A percentile compares a stretch with the other conserved stretches of the same genome.
Conservation (phyloP, 2,888 invertebrate species). For the Dromius quadrimaculatus region DNA sequence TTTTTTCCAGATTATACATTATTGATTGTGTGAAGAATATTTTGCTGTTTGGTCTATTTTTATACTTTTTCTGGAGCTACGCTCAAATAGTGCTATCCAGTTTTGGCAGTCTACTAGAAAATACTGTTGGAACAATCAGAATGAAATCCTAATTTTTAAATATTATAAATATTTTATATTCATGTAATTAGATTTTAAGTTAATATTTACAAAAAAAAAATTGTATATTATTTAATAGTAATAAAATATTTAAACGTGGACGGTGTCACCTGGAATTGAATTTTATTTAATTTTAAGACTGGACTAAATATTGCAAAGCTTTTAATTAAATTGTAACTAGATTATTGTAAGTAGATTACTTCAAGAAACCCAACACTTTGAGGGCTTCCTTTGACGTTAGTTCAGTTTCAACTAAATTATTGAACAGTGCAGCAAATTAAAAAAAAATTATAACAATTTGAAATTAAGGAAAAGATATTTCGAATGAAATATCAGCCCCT, state of each 20-base stretch:
- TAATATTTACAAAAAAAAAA: not conserved
- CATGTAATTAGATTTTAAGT: not conserved
- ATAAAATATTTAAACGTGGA: too few relatives aligned
- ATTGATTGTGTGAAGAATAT: constrained; percentile 62
- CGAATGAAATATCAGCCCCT: constrained; percentile 22
- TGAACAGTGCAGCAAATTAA: not conserved
- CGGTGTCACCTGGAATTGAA: not conserved
- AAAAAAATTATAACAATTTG: not conserved
- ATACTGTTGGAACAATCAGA: constrained; percentile 24
- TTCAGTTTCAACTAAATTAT: not conserved
- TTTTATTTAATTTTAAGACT: not conserved
- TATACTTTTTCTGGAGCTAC: constrained; percentile 58
- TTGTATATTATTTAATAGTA: too few relatives aligned
- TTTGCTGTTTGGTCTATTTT: constrained; percentile 57
- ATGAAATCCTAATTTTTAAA: constrained; percentile 6
- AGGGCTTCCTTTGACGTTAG: constrained; percentile 7
- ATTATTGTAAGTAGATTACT: constrained; percentile 6
- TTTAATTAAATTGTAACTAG: constrained; percentile 6
- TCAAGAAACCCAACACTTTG: not conserved
- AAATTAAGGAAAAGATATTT: not conserved
- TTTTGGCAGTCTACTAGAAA: constrained; percentile 26
- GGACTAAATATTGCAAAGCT: too few relatives aligned
- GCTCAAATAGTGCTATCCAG: constrained; percentile 18
- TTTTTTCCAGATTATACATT: constrained; percentile 63
- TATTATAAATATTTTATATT: not conserved